Evolutionary conservation across 2,888 invertebrate species (phyloP).

Genomic region (Boloria selene): DNA sequence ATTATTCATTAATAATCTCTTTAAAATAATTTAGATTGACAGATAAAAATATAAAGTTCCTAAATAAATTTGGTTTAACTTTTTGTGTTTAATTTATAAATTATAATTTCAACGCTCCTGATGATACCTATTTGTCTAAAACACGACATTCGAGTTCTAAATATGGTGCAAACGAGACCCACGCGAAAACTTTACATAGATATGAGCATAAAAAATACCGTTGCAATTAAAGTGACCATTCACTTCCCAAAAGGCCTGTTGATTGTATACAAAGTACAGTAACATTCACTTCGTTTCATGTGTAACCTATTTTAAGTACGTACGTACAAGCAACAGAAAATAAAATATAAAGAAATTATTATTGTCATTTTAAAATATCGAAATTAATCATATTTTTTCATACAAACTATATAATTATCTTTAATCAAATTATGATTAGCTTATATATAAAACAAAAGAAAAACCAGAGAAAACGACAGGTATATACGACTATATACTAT

Average conservation of each 20-base stretch:
- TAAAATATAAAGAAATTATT: background rate
- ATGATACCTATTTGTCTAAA: conserved; percentile 2
- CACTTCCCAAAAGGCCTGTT: background rate
- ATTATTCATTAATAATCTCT: no score
- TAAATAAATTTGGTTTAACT: background rate
- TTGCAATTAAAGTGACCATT: conserved; percentile 9
- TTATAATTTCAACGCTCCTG: conserved; percentile 6
- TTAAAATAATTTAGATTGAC: no score
- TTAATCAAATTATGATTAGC: no score
- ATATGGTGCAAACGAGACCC: background rate
- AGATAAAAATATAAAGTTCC: no score
- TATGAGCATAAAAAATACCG: conserved; percentile 5
- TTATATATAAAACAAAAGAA: no score
- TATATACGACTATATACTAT: no score
- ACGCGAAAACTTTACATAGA: conserved; percentile 5
- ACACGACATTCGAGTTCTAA: conserved; percentile 2
- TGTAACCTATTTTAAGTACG: background rate
- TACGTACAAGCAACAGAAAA: background rate
- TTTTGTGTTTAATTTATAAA: background rate
- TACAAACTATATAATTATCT: no score
- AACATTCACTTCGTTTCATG: background rate
- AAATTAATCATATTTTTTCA: no score
- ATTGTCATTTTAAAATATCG: no score
- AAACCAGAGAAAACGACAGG: no score
- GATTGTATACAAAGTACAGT: background rate